These are phyloP conservation scores for Ochotona curzoniae DNA, from an alignment of 2,113 vertebrate genomes.

Conservation along the genomic window DNA sequence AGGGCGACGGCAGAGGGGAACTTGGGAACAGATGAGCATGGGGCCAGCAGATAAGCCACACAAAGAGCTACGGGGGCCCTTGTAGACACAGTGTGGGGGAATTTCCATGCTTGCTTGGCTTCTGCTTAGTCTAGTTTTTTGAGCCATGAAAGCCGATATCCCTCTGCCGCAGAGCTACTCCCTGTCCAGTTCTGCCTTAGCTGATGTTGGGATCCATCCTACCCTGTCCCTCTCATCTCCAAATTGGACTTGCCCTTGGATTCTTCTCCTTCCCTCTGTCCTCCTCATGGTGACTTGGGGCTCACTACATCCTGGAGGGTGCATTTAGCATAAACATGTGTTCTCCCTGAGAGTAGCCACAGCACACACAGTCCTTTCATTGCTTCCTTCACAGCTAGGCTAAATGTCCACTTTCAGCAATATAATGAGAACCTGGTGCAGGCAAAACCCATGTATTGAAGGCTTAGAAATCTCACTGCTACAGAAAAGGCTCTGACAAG, in stretches of 20 bases:
- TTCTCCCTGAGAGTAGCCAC: background rate
- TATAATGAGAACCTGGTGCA: no score
- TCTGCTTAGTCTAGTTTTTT: slow-evolving; percentile 45
- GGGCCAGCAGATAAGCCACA: slow-evolving; percentile 71
- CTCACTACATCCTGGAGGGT: background rate
- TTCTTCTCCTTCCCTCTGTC: background rate
- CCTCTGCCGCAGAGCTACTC: background rate
- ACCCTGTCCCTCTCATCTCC: fast-evolving
- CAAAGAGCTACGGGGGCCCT: background rate
- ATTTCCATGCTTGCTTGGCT: slow-evolving; percentile 16
- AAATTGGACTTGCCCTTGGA: background rate
- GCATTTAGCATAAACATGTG: fast-evolving
- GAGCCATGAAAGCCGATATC: background rate
- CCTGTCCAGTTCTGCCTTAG: no score
- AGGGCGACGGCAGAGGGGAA: background rate
- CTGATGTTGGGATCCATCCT: no score
- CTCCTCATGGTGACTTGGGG: background rate
- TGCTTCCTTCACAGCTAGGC: no score
- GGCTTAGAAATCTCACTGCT: background rate
- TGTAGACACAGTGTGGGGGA: background rate
- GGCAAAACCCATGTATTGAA: background rate
- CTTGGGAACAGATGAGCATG: slow-evolving; percentile 32
- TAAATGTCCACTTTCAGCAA: no score
- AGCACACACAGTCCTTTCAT: no score
- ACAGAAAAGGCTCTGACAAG: slow-evolving; percentile 32